Evolutionary conservation across 2,113 vertebrate genomes (phyloP), one percentile per base, ranked within the genome.

Genomic region (Periophthalmus modestus): DNA sequence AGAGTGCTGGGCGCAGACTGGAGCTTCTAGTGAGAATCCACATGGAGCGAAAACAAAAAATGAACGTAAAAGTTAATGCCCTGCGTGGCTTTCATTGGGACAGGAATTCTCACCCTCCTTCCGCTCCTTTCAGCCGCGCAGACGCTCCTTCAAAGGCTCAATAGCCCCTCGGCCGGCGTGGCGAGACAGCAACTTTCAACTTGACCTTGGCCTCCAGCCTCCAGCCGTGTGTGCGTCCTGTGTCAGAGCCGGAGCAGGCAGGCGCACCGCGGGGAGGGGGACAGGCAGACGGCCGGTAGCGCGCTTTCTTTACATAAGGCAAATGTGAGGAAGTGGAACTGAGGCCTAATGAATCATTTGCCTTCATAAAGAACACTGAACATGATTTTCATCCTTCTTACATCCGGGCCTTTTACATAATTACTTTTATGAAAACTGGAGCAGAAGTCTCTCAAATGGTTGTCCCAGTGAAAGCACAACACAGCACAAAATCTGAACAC

Each of bases 151-250:
- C 63, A 88, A 89, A 86, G 92, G 82, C 82, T 94, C 92, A 95
- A 92, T 90, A 90, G 93, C 86, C 62, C 82, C 93, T 14, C 89
- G 88, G 94, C 89, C 94, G 89, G 85, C 62, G 85, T 91, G 95
- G 94, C 94, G 90, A 94, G 95, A 94, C 95, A 90, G 90, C 90
- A 94, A 87, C 95, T 95, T 98, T 98, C 95, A 97, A 96, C 96
- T 98, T 98, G 96, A 98, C 96, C 96, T 97, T 98, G 96, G 96
- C 95, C 95, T 96, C 94, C 86, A 95, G 96, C 95, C 95, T 96
- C 94, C 86, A 95, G 92, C 93, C 91, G 91, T 68, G 95, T 94
- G 94, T 93, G 92, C 93, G 91, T 91, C 82, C 77, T 89, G 91
- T 89, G 91, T 92, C 92, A 95, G 92, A 85, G 68, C 69, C 92